Conservation (phyloP, 1,140 invertebrate species). For the Cataglyphis hispanica region DNA sequence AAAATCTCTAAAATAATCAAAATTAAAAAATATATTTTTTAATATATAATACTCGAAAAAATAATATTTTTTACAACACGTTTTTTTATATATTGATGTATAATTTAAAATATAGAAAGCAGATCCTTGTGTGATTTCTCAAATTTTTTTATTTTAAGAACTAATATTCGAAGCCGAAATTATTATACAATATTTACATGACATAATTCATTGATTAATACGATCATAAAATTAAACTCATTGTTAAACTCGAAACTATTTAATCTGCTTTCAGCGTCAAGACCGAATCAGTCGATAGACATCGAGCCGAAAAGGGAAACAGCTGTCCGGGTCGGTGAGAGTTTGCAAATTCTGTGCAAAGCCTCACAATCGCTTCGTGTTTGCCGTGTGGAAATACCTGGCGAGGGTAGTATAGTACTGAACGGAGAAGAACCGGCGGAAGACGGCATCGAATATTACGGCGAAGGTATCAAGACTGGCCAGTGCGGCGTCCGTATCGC, state of each 20-base stretch:
- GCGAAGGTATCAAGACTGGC: conserved; percentile 87
- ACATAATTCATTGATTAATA: neutral
- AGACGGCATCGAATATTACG: conserved; percentile 86
- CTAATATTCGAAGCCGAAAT: neutral
- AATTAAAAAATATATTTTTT: too few species aligned
- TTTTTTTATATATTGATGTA: neutral
- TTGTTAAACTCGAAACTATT: conserved; percentile 12
- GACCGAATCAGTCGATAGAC: conserved; percentile 73
- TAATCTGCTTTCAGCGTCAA: conserved; percentile 71
- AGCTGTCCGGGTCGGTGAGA: conserved; percentile 82
- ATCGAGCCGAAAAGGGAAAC: conserved; percentile 79
- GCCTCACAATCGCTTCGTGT: conserved; percentile 81
- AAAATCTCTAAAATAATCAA: neutral
- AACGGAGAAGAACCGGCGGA: conserved; percentile 75
- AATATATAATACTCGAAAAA: too few species aligned
- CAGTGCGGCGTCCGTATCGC: conserved; percentile 90
- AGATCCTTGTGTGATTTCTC: neutral
- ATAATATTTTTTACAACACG: neutral
- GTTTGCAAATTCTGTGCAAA: conserved; percentile 85
- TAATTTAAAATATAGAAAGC: neutral
- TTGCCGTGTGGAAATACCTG: conserved; percentile 87
- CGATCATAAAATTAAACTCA: neutral
- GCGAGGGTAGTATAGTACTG: conserved; percentile 79
- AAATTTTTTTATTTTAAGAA: neutral
- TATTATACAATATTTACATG: neutral